phyloP scores from a whole-genome alignment of 2,113 vertebrate species.

The Capreolus pygargus region DNA sequence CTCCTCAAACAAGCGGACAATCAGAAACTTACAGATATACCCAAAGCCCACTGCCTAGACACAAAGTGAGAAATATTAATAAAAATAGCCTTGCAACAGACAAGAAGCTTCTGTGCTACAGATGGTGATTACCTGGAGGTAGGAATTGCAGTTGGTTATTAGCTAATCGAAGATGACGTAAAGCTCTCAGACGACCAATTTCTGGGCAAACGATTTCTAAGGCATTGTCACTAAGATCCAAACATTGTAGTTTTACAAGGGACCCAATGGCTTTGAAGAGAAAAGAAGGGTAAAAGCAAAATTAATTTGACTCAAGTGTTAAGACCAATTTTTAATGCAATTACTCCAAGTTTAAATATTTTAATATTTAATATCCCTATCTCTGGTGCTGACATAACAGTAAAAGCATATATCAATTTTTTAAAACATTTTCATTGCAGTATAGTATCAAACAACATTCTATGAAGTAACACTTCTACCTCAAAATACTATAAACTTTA shows the following conservation, averaged over 20 bases:
- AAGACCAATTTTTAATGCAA: not conserved
- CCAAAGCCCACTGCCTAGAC: not conserved
- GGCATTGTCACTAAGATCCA: conserved; percentile 96
- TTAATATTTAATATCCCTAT: not conserved
- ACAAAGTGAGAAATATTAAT: not conserved
- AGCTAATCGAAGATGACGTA: conserved; percentile 93
- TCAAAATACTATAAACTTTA: not conserved
- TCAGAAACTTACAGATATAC: not conserved
- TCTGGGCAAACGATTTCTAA: conserved; percentile 95
- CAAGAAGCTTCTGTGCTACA: not conserved
- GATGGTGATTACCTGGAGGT: conserved; percentile 84
- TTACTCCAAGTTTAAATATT: not conserved
- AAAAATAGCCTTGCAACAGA: not conserved
- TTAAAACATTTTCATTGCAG: not conserved
- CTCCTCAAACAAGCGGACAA: not conserved
- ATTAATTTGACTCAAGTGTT: conserved; percentile 42
- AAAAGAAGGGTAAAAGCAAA: conserved; percentile 61
- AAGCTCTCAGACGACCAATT: conserved; percentile 91
- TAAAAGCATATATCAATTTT: not conserved
- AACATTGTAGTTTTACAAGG: conserved; percentile 91
- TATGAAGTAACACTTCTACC: not conserved
- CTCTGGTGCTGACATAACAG: conserved; percentile 17
- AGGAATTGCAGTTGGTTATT: conserved; percentile 94
- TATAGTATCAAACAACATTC: not conserved
- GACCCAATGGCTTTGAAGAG: conserved; percentile 90